phyloP scores from a whole-genome alignment of 92 coral and sea anemone genomes.

The Ricordea florida region DNA sequence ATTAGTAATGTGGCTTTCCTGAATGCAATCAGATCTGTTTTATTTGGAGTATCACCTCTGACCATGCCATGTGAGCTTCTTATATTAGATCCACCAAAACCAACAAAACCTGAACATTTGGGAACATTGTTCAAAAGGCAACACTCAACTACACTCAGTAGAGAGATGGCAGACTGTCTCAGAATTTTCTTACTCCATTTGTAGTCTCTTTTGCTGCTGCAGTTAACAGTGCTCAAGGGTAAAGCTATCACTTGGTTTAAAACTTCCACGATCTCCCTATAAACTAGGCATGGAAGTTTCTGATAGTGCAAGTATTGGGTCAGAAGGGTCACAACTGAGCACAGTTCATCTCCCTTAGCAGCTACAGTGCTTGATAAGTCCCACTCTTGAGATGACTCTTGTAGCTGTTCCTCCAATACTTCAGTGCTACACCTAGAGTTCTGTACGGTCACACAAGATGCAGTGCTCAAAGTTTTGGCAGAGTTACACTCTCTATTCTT shows the following conservation, averaged over 20 bases:
- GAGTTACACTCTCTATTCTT: too few relatives aligned
- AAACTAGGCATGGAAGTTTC: slow-evolving; percentile 45
- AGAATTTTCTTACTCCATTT: background rate
- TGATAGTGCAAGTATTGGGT: slow-evolving; percentile 54
- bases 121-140: slow-evolving; percentile 60
- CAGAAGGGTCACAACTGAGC: slow-evolving; percentile 8
- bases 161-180: slow-evolving; percentile 18
- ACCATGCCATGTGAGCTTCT: background rate
- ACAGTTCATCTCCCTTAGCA: background rate
- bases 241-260: background rate
- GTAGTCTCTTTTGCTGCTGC: background rate
- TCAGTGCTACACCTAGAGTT: too few relatives aligned
- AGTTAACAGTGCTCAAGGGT: background rate
- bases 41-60: too few relatives aligned
- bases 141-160: slow-evolving; percentile 43
- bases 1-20: slow-evolving; percentile 39
- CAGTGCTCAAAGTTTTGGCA: too few relatives aligned
- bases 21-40: slow-evolving; percentile 4
- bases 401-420: too few relatives aligned
- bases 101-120: slow-evolving; percentile 26
- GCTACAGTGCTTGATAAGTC: background rate
- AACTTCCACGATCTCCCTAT: slow-evolving; percentile 52
- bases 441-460: too few relatives aligned
- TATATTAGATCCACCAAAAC: slow-evolving; percentile 67
- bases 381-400: background rate